Evolutionary conservation across 2,888 invertebrate genomes (phyloP).

Genomic region (Rhagonycha fulva): DNA sequence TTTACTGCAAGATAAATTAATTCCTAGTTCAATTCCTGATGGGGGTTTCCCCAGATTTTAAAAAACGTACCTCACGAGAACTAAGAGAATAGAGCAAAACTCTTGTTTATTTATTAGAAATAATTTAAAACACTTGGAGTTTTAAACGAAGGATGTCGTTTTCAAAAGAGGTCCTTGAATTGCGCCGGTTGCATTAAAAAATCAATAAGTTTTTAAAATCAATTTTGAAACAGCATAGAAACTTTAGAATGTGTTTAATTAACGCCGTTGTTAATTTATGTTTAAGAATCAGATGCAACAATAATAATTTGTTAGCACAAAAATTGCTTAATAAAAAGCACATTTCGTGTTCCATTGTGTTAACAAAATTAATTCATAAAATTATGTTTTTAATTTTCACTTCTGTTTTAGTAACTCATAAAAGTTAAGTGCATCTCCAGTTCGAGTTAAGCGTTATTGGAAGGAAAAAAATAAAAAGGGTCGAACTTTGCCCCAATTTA

Average conservation of each 20-base stretch:
- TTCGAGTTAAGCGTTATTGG: background rate
- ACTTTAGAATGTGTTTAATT: background rate
- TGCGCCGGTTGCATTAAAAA: background rate
- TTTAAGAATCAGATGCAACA: background rate
- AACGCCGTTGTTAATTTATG: background rate
- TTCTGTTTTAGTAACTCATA: background rate
- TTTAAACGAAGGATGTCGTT: background rate
- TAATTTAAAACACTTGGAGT: background rate
- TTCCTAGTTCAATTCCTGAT: background rate
- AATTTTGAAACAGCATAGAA: background rate
- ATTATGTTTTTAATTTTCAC: background rate
- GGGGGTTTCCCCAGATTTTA: background rate
- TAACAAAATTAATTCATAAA: background rate
- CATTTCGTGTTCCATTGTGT: background rate
- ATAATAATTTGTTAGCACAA: background rate
- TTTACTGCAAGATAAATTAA: background rate
- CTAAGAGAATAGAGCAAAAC: background rate
- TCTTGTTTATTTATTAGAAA: too few species aligned
- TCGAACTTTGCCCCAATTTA: constrained; percentile 2
- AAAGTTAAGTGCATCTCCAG: background rate
- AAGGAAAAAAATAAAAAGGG: background rate
- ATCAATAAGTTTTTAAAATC: background rate
- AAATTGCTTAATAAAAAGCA: background rate
- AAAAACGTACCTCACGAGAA: background rate
- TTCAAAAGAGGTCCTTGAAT: background rate